Percentiles rank a stretch among this genome's conserved stretches.
Evolutionary conservation across 2,113 vertebrate species (phyloP).

Genomic region (Indri indri): DNA sequence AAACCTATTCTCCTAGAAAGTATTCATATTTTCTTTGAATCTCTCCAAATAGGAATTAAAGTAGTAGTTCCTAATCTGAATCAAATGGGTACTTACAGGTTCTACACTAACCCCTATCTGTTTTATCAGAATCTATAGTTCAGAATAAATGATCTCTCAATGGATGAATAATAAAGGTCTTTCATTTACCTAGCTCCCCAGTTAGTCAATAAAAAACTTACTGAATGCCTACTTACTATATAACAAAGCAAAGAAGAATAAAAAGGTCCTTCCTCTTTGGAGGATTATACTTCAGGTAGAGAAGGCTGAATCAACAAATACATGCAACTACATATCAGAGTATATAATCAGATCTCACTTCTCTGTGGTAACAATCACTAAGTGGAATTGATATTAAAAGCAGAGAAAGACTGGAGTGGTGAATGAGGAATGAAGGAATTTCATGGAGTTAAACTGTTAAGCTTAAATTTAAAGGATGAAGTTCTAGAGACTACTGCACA

Average conservation of each 20-base stretch:
- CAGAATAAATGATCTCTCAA: neutral
- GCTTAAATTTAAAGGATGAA: neutral
- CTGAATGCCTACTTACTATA: neutral
- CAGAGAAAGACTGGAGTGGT: neutral
- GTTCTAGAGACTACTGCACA: neutral
- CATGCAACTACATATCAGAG: neutral
- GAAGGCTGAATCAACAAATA: neutral
- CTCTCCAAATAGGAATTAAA: neutral
- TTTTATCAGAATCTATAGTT: neutral
- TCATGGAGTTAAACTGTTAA: neutral
- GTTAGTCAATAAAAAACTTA: neutral
- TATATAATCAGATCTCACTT: neutral
- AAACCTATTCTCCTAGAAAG: neutral
- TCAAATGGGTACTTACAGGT: neutral
- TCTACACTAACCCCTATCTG: neutral
- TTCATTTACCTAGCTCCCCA: neutral
- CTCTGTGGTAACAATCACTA: neutral
- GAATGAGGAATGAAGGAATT: neutral
- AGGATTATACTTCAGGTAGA: neutral
- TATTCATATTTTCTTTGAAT: neutral
- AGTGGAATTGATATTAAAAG: neutral
- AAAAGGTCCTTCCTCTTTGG: neutral
- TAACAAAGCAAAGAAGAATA: neutral
- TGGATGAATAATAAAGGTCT: neutral
- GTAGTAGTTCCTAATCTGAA: neutral